A percentile compares a stretch with the other conserved stretches of the same genome.
These are phyloP conservation scores for Diadema setosum DNA, from an alignment of 35 echinoderm and acorn worm genomes.

Conservation along the genomic window DNA sequence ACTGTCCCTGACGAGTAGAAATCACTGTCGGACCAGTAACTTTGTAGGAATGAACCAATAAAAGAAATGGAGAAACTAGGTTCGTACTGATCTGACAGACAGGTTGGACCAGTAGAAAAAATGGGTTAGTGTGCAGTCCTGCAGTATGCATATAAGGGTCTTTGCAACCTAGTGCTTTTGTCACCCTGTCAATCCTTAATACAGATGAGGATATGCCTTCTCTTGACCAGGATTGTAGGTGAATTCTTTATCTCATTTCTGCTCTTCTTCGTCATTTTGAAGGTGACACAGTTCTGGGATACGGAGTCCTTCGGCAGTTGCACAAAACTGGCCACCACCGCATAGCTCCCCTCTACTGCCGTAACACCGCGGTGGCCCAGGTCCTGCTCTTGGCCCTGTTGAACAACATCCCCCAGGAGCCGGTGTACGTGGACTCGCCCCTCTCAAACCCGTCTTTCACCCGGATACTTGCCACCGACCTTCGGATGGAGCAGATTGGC, in stretches of 20 bases:
- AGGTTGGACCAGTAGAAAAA: no score
- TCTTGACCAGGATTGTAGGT: no score
- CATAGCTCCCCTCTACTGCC: slow-evolving; percentile 68
- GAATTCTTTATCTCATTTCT: background rate
- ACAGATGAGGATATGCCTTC: no score
- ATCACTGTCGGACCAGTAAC: no score
- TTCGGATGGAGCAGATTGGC: slow-evolving; percentile 63
- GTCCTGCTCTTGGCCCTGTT: slow-evolving; percentile 60
- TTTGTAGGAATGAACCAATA: no score
- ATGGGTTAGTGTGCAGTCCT: no score
- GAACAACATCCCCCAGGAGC: slow-evolving; percentile 55
- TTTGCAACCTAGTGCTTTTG: no score
- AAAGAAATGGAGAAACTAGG: no score
- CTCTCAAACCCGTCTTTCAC: slow-evolving; percentile 75
- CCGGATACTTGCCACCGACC: slow-evolving; percentile 56
- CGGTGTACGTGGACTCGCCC: slow-evolving; percentile 65
- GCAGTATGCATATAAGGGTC: no score
- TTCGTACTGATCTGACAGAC: no score
- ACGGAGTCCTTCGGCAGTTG: slow-evolving; percentile 62
- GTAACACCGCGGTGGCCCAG: slow-evolving; percentile 72
- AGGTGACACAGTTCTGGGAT: slow-evolving; percentile 77
- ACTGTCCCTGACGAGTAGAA: no score
- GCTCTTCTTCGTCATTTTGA: background rate
- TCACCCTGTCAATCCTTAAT: no score
- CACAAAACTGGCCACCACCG: slow-evolving; percentile 25